Conservation (phyloP, 2,113 vertebrate species). For the Crotalus helleri region DNA sequence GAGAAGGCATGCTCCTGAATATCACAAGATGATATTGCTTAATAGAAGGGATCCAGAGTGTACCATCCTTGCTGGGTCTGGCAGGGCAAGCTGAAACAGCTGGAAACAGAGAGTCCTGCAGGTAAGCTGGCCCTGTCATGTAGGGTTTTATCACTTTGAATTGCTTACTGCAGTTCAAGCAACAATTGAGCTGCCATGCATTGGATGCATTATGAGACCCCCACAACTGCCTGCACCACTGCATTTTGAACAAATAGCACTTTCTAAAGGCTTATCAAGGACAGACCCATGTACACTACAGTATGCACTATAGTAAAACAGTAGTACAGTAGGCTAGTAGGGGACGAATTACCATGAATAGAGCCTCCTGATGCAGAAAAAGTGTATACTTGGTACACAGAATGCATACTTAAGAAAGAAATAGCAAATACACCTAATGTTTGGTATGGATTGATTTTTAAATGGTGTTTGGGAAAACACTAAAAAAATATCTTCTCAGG, state of each 20-base stretch:
- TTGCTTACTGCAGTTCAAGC: neutral
- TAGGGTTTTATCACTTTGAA: neutral
- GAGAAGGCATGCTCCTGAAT: neutral
- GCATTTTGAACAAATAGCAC: neutral
- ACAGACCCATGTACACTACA: neutral
- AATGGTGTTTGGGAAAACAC: neutral
- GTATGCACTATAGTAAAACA: neutral
- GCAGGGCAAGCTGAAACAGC: neutral
- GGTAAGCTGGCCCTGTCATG: neutral
- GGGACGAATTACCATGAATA: neutral
- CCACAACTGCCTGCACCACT: neutral
- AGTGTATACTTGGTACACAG: neutral
- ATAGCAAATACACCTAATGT: neutral
- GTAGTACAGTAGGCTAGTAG: neutral
- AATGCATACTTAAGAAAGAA: neutral
- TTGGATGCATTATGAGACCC: neutral
- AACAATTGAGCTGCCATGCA: neutral
- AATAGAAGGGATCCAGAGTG: neutral
- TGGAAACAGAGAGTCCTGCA: neutral
- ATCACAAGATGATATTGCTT: neutral
- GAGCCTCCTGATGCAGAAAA: neutral
- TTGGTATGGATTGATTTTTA: neutral
- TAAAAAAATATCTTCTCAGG: neutral
- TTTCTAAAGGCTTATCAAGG: neutral
- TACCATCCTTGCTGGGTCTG: neutral